Conservation (phyloP, 2,113 vertebrate species). For the Taxidea taxus region DNA sequence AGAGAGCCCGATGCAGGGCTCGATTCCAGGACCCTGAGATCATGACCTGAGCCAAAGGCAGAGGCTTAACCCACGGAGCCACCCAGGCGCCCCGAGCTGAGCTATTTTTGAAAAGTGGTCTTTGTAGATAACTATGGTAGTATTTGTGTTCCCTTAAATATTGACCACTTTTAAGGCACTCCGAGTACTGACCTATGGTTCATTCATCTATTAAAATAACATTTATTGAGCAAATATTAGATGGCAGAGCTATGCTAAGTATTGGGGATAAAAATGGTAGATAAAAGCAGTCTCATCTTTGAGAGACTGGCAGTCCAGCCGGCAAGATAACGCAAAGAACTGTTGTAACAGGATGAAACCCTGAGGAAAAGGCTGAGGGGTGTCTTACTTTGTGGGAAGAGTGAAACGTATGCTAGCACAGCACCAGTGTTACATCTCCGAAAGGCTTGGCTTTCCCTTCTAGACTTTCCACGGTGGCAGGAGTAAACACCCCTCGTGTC, state of each 20-base stretch:
- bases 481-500: neutral
- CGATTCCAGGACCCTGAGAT: no score
- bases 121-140: slow-evolving; percentile 13
- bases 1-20: no score
- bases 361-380: neutral
- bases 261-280: neutral
- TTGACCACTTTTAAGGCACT: neutral
- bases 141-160: neutral
- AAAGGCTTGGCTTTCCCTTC: neutral
- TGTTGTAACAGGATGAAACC: neutral
- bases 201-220: slow-evolving; percentile 21
- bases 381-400: neutral
- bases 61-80: no score
- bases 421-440: neutral
- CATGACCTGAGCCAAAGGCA: no score
- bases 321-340: neutral
- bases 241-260: neutral
- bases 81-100: no score
- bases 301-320: neutral
- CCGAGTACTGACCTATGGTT: neutral
- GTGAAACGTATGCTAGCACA: neutral
- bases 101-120: slow-evolving; percentile 31
- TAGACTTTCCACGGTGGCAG: neutral
- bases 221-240: slow-evolving; percentile 42
- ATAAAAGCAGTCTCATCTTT: neutral